A percentile compares a stretch with the other conserved stretches of the same genome.
These are phyloP conservation scores for Ctenoplectra terminalis DNA, from an alignment of 1,140 invertebrate species.

Conservation along the genomic window DNA sequence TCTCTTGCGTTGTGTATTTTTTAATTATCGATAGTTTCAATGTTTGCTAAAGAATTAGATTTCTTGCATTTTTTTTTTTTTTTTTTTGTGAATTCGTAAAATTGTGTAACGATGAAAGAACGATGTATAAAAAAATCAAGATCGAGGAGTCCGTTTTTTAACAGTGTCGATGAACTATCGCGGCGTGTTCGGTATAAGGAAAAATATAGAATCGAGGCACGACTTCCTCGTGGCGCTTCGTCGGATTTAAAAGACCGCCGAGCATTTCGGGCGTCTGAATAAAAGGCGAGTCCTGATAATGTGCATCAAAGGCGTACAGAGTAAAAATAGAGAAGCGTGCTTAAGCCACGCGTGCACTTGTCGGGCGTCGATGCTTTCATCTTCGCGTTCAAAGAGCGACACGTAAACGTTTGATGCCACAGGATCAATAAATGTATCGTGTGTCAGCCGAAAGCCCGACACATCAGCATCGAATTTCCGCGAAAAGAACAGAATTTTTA, in stretches of 20 bases:
- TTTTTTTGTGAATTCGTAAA: not conserved
- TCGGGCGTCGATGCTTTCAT: constrained; percentile 73
- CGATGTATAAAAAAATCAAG: not conserved
- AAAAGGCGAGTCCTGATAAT: constrained; percentile 73
- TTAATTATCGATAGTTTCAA: no score
- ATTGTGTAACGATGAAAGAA: not conserved
- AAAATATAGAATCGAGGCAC: constrained; percentile 33
- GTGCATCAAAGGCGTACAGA: constrained; percentile 73
- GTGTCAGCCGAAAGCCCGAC: constrained; percentile 51
- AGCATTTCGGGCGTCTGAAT: constrained; percentile 66
- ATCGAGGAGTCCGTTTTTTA: not conserved
- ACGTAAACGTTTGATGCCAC: constrained; percentile 71
- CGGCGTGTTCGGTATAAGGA: not conserved
- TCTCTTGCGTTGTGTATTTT: no score
- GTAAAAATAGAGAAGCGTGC: constrained; percentile 75
- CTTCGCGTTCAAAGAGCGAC: constrained; percentile 74
- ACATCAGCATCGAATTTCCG: constrained; percentile 46
- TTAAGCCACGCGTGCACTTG: constrained; percentile 69
- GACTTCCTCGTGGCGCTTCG: constrained; percentile 20
- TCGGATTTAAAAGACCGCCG: constrained; percentile 50
- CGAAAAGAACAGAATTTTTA: constrained; percentile 50
- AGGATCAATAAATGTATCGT: constrained; percentile 71
- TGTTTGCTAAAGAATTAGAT: no score
- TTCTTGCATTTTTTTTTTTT: not conserved
- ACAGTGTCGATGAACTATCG: not conserved